A percentile compares a stretch with the other conserved stretches of the same genome.
Conservation (phyloP, 2,888 invertebrate species). For the Chymomyza amoena region DNA sequence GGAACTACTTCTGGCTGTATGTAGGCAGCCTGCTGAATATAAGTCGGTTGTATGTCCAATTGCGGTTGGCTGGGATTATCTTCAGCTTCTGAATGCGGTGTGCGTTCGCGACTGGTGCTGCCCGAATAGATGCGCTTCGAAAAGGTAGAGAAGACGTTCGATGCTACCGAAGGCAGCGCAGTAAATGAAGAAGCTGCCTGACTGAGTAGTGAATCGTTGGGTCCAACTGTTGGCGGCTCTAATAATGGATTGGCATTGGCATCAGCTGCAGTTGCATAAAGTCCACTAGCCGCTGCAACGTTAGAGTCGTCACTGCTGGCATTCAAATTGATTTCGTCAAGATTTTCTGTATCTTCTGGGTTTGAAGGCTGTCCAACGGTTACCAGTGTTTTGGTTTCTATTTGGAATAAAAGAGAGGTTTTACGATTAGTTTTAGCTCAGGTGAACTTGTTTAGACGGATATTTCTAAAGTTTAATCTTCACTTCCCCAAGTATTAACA, state of each 20-base stretch:
- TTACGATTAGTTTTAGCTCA: neutral
- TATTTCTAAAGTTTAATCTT: neutral
- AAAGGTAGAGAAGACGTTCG: conserved; percentile 83
- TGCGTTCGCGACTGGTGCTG: conserved; percentile 53
- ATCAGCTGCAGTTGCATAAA: conserved; percentile 35
- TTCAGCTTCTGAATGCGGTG: conserved; percentile 42
- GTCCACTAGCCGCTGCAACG: conserved; percentile 19
- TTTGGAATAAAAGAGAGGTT: conserved; percentile 23
- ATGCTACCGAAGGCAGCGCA: conserved; percentile 82
- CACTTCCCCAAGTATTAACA: neutral
- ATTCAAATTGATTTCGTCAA: conserved; percentile 80
- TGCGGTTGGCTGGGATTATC: conserved; percentile 51
- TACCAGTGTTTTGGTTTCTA: conserved; percentile 75
- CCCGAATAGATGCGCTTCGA: conserved; percentile 76
- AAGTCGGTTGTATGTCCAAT: conserved; percentile 72
- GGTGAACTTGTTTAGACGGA: too few relatives aligned
- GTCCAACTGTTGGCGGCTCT: conserved; percentile 45
- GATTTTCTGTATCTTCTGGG: conserved; percentile 79
- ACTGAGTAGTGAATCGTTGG: conserved; percentile 71
- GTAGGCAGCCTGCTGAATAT: conserved; percentile 55
- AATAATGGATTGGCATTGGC: conserved; percentile 68
- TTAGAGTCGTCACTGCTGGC: conserved; percentile 62
- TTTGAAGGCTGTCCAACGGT: conserved; percentile 74
- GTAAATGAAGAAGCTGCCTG: conserved; percentile 79
- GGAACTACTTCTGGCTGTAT: conserved; percentile 8